Evolutionary conservation across 1,140 invertebrate species (phyloP).

Genomic region (Drosophila simulans): DNA sequence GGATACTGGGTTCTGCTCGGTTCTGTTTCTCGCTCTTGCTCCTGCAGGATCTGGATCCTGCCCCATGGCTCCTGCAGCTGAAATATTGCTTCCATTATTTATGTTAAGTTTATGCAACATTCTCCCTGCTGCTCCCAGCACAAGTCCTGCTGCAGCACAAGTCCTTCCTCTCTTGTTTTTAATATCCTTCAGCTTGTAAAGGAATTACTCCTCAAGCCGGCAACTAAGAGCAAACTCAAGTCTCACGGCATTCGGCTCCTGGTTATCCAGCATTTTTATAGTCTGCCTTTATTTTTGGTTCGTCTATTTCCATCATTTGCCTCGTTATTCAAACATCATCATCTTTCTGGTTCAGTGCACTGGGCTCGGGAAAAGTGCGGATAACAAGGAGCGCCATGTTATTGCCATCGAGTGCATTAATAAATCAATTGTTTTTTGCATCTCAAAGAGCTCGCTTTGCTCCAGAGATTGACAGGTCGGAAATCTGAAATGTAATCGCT

Average conservation of each 20-base stretch:
- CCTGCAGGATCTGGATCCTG: slow-evolving; percentile 8
- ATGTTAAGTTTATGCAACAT: slow-evolving; percentile 80
- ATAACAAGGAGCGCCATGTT: slow-evolving; percentile 20
- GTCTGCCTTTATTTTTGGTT: slow-evolving; percentile 4
- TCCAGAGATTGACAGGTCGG: slow-evolving; percentile 30
- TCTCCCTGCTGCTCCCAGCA: slow-evolving; percentile 20
- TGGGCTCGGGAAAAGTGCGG: slow-evolving; percentile 6
- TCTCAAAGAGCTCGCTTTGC: slow-evolving; percentile 35
- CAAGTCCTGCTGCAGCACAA: slow-evolving; percentile 11
- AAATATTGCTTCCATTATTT: slow-evolving; percentile 81
- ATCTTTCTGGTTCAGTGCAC: slow-evolving; percentile 56
- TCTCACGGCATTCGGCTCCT: slow-evolving; percentile 35
- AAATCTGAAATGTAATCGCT: slow-evolving; percentile 49
- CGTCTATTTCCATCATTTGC: slow-evolving; percentile 65
- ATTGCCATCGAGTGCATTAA: slow-evolving; percentile 55
- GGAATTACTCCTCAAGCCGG: slow-evolving; percentile 59
- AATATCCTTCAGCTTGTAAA: slow-evolving; percentile 82
- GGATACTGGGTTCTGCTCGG: not conserved
- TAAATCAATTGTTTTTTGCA: slow-evolving; percentile 63
- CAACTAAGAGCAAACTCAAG: slow-evolving; percentile 23
- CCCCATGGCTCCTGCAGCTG: slow-evolving; percentile 39
- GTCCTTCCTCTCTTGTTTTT: slow-evolving; percentile 68
- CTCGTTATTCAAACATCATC: slow-evolving; percentile 71
- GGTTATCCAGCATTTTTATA: slow-evolving; percentile 4
- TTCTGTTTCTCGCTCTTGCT: not conserved